Evolutionary conservation across 2,113 vertebrate species (phyloP), one percentile per base, ranked within the genome.

Genomic region (Hemibagrus wyckioides): DNA sequence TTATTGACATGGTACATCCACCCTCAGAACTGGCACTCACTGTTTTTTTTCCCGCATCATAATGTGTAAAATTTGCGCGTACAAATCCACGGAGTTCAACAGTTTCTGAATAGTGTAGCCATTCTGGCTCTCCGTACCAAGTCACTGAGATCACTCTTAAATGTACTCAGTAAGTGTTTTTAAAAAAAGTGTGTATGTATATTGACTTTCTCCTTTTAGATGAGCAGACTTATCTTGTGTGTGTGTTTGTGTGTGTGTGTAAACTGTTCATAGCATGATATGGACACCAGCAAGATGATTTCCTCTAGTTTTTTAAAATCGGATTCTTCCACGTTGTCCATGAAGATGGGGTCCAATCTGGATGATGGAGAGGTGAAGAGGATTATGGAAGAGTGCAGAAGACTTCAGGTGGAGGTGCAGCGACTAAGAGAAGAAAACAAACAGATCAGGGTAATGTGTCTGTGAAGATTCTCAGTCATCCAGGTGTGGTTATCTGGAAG

Each of bases 391-490:
- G 98, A 99, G 75, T 98, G 97, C 91, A 97, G 96, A 96, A 95
- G 97, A 94, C 96, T 99, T 94, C 98, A 99, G 92, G 94, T 96
- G 85, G 97, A 99, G 92, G 96, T 99, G 84, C 98, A 99, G 93
- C 96, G 98, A 95, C 97, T 99, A 94, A 96, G 97, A 92, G 98
- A 99, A 94, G 98, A 99, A 95, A 99, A 97, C 96, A 97, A 95
- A 95, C 97, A 97, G 87, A 97, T 98, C 92, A 96, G 97, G 97
- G 98, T 99, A 94, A 94, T 89, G 44, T 59, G n/a, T n/a, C n/a
- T n/a, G n/a, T n/a, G n/a, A n/a, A n/a, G n/a, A n/a, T n/a, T n/a
- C n/a, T n/a, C n/a, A n/a, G n/a, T n/a, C n/a, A n/a, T n/a, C n/a
- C n/a, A n/a, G n/a, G n/a, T n/a, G n/a, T n/a, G n/a, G n/a, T n/a